Conservation (phyloP, 2,888 invertebrate genomes). For the Oligia fasciuncula region DNA sequence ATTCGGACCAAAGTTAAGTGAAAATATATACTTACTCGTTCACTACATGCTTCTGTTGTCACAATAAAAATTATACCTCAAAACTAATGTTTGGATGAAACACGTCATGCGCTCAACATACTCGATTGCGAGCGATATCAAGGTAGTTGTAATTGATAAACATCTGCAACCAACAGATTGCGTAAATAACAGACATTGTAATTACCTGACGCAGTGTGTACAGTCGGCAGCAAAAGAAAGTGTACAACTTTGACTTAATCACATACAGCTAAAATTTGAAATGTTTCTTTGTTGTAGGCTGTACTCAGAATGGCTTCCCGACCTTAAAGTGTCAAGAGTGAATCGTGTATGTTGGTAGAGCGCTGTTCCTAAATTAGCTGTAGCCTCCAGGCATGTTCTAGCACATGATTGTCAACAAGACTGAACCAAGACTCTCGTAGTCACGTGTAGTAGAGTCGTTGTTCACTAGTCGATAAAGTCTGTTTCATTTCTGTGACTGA, state of each 20-base stretch:
- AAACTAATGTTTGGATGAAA: slow-evolving; percentile 36
- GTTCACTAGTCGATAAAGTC: slow-evolving; percentile 61
- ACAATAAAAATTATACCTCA: slow-evolving; percentile 54
- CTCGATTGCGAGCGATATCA: slow-evolving; percentile 14
- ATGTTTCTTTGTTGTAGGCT: slow-evolving; percentile 28
- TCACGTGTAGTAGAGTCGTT: slow-evolving; percentile 40
- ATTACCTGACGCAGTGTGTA: slow-evolving; percentile 26
- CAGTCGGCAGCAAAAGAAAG: slow-evolving; percentile 35
- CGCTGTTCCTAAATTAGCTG: slow-evolving; percentile 48
- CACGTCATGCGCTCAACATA: slow-evolving; percentile 43
- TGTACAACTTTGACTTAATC: background rate
- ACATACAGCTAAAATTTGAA: slow-evolving; percentile 3
- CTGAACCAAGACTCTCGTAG: slow-evolving; percentile 52
- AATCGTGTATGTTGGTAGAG: slow-evolving; percentile 38
- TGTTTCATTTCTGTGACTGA: slow-evolving; percentile 50
- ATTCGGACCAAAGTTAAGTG: slow-evolving; percentile 63
- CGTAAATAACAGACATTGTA: slow-evolving; percentile 31
- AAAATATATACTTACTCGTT: slow-evolving; percentile 52
- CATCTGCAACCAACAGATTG: slow-evolving; percentile 33
- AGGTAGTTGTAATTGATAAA: slow-evolving; percentile 47
- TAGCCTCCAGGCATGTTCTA: slow-evolving; percentile 30
- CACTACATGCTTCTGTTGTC: slow-evolving; percentile 23
- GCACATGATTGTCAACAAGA: slow-evolving; percentile 57
- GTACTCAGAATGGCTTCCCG: slow-evolving; percentile 24
- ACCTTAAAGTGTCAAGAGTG: background rate